Evolutionary conservation across 2,888 invertebrate species (phyloP), one percentile per base, ranked within the genome.

Genomic region (Hylaea fasciaria): DNA sequence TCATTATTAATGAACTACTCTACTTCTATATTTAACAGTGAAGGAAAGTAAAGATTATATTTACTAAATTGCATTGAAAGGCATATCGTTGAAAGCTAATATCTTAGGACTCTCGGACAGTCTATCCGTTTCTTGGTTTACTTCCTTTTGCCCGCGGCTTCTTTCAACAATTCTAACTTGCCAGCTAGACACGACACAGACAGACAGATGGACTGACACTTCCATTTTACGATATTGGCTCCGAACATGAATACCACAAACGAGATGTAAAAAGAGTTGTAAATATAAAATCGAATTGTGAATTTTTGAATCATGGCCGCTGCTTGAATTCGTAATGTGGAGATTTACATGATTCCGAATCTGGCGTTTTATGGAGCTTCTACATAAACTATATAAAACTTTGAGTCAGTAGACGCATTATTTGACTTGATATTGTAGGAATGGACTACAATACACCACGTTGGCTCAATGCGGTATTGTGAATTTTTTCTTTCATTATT

Each of bases 221-320:
- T 53, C 45, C 28, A 17, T 53, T 53, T 39, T 28, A 46, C 53
- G 53, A 53, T 53, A 53, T 46, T 45, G 53, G 22, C 4, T 39
- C 32, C 17, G 10, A 39, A n/a, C 28, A 12, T 22, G 29, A 29
- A 22, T n/a, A 0, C 28, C 13, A 29, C n/a, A 46, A 47, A 47
- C n/a, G 16, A 37, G 48, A 48, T 48, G 17, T 49, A 39, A 39
- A 49, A 49, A 47, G 14, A 46, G 32, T 32, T 44, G 43, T 44
- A 47, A 47, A 32, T 32, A 12, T 47, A 35, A 37, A 47, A 46
- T 1, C 17, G 35, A 16, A 14, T n/a, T 43, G 45, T 46, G 45
- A 28, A 50, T 13, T 40, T 41, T 50, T 14, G 41, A 28, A 51
- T 37, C 37, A n/a, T 22, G 9, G n/a, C 16, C 37, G 12, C 12